Base-by-base conservation (phyloP, 2,113 vertebrate genomes). In the Erythrocercus mccallii region DNA sequence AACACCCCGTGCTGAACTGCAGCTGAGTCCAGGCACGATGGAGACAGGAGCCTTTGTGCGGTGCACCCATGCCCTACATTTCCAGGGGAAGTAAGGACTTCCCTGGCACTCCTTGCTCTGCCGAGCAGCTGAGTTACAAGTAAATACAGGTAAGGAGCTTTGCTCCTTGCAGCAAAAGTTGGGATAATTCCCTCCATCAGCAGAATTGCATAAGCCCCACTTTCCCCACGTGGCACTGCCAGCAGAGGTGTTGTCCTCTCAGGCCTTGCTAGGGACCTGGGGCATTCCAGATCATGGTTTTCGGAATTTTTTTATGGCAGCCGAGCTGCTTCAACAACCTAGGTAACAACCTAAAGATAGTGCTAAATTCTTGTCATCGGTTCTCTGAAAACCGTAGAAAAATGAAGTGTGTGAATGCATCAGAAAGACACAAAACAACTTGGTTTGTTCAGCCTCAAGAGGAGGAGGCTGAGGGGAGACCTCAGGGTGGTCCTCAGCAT, bases 61-160 rank as follows among this genome's bases (percentile, higher is more conserved):
- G 40, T 4, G 68, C 47, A 25, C 23, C 54, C 56, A 0, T 78
- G 68, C 51, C 83, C 92, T 64, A 33, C 83, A 78, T 81, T 86
- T 56, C 11, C 68, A 44, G 72, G 72, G 65, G 60, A 50, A 60
- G 15, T 4, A 8, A 83, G 80, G 35, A 14, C 31, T 42, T 31
- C 62, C 45, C 54, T 14, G 48, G 81, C 61, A 28, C 61, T 20
- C 19, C 31, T 37, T 37, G 27, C 70, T 40, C 70, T 82, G 90
- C 88, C 58, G 37, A 58, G 86, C 68, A 58, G 88, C 88, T 56
- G 60, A 86, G 66, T 78, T 90, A 62, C 76, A 31, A 35, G 24
- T 33, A 64, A 87, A 80, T 24, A 15, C 57, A 47, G 73, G 42
- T 74, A 88, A 96, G 64, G 72, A 91, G 95, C 92, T 97, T 94